phyloP scores from a whole-genome alignment of 2,888 invertebrate species.

The Lasioglossum morio region DNA sequence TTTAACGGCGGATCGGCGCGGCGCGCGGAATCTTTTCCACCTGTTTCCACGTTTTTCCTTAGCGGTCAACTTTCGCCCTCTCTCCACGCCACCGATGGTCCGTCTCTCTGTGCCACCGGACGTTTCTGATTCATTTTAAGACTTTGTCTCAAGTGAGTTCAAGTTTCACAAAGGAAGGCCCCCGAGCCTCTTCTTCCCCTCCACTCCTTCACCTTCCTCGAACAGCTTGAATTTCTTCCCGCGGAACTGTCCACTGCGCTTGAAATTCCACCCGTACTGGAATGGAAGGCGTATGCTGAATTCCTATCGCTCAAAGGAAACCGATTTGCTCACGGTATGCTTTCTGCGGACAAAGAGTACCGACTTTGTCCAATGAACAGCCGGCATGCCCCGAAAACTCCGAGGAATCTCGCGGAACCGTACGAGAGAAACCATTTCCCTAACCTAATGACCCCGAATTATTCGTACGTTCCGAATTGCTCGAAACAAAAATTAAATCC shows the following conservation, averaged over 20 bases:
- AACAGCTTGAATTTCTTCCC: constrained; percentile 61
- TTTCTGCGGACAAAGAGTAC: constrained; percentile 38
- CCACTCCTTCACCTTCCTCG: background rate
- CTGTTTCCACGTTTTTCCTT: constrained; percentile 30
- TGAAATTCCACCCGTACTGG: constrained; percentile 57
- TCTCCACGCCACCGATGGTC: background rate
- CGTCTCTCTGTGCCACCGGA: constrained; percentile 1
- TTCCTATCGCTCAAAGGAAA: constrained; percentile 64
- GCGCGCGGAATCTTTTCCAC: constrained; percentile 37
- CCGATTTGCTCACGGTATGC: constrained; percentile 61
- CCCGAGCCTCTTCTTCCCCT: background rate
- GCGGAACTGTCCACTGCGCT: constrained; percentile 62
- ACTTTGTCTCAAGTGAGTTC: constrained; percentile 68
- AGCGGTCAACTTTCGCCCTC: constrained; percentile 19
- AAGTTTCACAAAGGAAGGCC: constrained; percentile 71
- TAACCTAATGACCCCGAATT: background rate
- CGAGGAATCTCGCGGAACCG: background rate
- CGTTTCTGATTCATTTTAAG: constrained; percentile 68
- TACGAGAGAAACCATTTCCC: background rate
- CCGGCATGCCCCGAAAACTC: constrained; percentile 28
- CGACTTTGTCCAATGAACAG: background rate
- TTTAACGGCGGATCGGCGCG: constrained; percentile 42
- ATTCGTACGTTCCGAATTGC: background rate
- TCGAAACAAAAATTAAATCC: background rate
- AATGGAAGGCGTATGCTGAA: constrained; percentile 54